Evolutionary conservation across 2,888 invertebrate genomes (phyloP), one percentile per base, ranked within the genome.

Genomic region (Apantesis nais): DNA sequence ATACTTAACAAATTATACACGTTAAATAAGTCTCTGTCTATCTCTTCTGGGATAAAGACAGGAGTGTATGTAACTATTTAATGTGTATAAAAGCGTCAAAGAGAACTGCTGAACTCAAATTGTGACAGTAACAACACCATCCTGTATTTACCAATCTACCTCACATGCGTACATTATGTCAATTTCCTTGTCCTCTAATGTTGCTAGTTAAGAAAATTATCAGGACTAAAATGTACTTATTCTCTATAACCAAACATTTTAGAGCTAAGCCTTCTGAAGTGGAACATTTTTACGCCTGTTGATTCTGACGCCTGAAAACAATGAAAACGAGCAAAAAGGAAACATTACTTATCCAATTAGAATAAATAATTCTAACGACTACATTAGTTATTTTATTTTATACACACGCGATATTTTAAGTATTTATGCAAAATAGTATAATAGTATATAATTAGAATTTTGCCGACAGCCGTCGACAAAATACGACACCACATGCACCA

Each of bases 121-220:
- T 61, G 22, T 25, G 25, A n/a, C 19, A 11, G n/a, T 67, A 67
- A 67, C 34, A 31, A 44, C 58, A 31, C n/a, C 61, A 62, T 62
- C 67, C 67, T 67, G 67, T 34, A 8, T 61, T 61, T 61, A 67
- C 62, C 62, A 67, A 62, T 67, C 41, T 55, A 67, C 62, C 34
- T 48, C n/a, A 34, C 48, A 55, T 25, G 55, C 55, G 55, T 55
- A 55, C 12, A 55, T 55, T 55, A 55, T 55, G 55, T 14, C 55
- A 61, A 67, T n/a, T 41, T 41, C 11, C 39, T 60, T 48, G 52
- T 60, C 14, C 16, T 7, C 14, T 48, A 14, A 48, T 12, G 52
- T 37, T 22, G 22, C 25, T 31, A 22, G 19, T 44, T 25, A 48
- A 16, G 19, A 64, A 29, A 31, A 44, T 22, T 52, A 22, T 52